A percentile compares a stretch with the other conserved stretches of the same genome.
phyloP scores from a whole-genome alignment of 1,140 invertebrate genomes.

The Orchesella cincta region DNA sequence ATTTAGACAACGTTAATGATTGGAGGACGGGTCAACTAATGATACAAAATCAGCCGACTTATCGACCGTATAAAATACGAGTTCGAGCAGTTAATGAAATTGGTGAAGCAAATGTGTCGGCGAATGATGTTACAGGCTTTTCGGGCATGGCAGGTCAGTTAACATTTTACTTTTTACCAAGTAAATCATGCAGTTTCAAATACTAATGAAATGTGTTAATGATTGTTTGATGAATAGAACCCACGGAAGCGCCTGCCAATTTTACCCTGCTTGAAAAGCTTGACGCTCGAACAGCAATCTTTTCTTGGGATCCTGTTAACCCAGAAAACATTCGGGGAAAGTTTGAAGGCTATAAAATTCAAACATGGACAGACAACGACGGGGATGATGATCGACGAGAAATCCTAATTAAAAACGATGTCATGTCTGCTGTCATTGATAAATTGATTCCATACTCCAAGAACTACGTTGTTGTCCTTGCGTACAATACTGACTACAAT shows the following conservation, averaged over 20 bases:
- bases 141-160: constrained; percentile 77
- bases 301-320: constrained; percentile 81
- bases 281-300: constrained; percentile 71
- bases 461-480: constrained; percentile 86
- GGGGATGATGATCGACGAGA: constrained; percentile 74
- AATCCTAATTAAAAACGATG: constrained; percentile 74
- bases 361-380: constrained; percentile 82
- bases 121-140: constrained; percentile 81
- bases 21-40: constrained; percentile 70
- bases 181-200: neutral
- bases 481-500: constrained; percentile 84
- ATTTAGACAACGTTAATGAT: constrained; percentile 71
- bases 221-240: constrained; percentile 61
- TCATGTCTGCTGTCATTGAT: constrained; percentile 71
- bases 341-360: constrained; percentile 93
- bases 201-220: neutral
- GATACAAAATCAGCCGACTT: constrained; percentile 85
- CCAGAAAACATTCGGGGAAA: constrained; percentile 79
- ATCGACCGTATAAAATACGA: constrained; percentile 86
- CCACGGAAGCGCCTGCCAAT: constrained; percentile 77
- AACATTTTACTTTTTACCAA: no score
- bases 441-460: constrained; percentile 86
- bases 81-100: constrained; percentile 87
- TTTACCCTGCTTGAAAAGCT: constrained; percentile 76
- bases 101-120: constrained; percentile 81